These are phyloP conservation scores for Papilio demoleus DNA, from an alignment of 2,888 invertebrate genomes.

Conservation along the genomic window DNA sequence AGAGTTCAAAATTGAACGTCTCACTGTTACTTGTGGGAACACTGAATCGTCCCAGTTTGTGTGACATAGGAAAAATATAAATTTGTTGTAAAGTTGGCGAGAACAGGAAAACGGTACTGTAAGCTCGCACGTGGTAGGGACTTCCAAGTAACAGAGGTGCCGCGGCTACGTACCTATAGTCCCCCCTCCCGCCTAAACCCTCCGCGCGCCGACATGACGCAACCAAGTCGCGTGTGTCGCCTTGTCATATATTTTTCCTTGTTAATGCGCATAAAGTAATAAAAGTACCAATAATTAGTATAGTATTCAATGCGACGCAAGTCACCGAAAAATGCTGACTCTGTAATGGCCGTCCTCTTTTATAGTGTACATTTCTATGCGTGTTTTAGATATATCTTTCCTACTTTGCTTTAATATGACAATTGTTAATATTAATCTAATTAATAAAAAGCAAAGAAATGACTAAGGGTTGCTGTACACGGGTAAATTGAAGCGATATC, in stretches of 20 bases:
- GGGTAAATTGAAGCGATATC: neutral
- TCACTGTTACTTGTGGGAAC: constrained; percentile 29
- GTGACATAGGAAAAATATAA: constrained; percentile 55
- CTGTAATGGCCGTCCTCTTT: neutral
- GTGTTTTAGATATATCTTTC: neutral
- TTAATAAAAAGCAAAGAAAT: neutral
- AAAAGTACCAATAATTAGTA: constrained; percentile 16
- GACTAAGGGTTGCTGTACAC: neutral
- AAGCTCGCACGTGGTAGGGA: constrained; percentile 64
- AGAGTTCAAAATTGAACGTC: constrained; percentile 33
- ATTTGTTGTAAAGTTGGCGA: constrained; percentile 59
- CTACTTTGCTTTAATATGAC: neutral
- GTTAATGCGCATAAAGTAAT: constrained; percentile 31
- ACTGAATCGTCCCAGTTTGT: constrained; percentile 42
- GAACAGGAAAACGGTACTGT: constrained; percentile 67
- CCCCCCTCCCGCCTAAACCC: neutral
- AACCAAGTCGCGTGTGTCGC: constrained; percentile 7
- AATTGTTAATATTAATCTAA: neutral
- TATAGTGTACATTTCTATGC: too few species aligned
- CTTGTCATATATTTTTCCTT: constrained; percentile 61
- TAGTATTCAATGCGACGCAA: neutral
- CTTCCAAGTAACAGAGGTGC: constrained; percentile 61
- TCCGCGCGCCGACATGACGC: constrained; percentile 1
- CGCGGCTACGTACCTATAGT: constrained; percentile 52
- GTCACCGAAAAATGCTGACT: neutral